phyloP scores from a whole-genome alignment of 2,888 invertebrate genomes.

The Eurytoma californica region DNA sequence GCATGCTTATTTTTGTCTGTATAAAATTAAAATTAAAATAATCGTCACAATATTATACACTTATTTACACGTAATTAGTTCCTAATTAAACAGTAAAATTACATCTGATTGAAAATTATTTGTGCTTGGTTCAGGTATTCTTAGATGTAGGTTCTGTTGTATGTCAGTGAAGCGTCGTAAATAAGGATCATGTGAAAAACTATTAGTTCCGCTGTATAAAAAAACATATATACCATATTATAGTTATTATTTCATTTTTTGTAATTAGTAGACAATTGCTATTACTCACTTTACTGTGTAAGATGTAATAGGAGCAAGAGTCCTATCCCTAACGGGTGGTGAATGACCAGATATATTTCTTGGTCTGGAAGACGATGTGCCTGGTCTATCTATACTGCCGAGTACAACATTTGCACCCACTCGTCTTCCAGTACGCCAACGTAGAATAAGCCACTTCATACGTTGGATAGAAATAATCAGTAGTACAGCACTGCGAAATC shows the following conservation, averaged over 20 bases:
- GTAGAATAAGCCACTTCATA: conserved; percentile 81
- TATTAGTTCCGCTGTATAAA: conserved; percentile 43
- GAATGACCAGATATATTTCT: conserved; percentile 35
- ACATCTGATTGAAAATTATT: conserved; percentile 50
- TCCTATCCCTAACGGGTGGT: conserved; percentile 47
- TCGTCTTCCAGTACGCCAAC: conserved; percentile 80
- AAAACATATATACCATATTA: conserved; percentile 5
- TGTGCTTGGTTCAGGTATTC: conserved; percentile 57
- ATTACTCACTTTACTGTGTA: conserved; percentile 29
- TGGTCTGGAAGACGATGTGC: not conserved
- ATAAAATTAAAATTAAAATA: conserved; percentile 40
- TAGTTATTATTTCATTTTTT: no score
- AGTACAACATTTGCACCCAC: conserved; percentile 76
- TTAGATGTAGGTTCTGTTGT: conserved; percentile 61
- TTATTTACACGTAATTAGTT: conserved; percentile 48
- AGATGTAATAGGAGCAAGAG: not conserved
- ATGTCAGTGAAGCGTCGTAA: conserved; percentile 60
- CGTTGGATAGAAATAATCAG: conserved; percentile 79
- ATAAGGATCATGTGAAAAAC: conserved; percentile 59
- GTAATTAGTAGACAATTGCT: not conserved
- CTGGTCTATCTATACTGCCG: conserved; percentile 59
- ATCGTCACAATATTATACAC: conserved; percentile 45
- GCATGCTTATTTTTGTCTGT: not conserved
- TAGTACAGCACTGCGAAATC: conserved; percentile 77
- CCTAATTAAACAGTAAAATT: conserved; percentile 2